Percentiles rank a stretch among this genome's conserved stretches.
Evolutionary conservation across 2,797 vertebrate species (phyloP).

Genomic region (Dromococcyx pavoninus): DNA sequence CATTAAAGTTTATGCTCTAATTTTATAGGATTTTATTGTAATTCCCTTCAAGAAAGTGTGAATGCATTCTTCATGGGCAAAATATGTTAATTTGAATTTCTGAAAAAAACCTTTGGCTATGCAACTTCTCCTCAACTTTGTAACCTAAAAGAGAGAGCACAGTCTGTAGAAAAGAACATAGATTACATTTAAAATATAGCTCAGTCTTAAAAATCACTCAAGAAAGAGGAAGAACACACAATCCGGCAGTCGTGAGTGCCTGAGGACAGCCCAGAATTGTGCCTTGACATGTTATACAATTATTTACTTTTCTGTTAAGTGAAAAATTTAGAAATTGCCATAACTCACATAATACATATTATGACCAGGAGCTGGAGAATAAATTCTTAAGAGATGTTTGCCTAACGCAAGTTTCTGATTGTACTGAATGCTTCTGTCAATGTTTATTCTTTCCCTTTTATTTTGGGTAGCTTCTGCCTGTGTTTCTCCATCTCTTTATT

Average conservation of each 20-base stretch:
- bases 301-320: conserved; percentile 53
- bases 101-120: conserved; percentile 22
- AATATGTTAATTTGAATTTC: conserved; percentile 49
- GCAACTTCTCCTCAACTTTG: conserved; percentile 24
- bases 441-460: neutral
- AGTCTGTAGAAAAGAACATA: conserved; percentile 4
- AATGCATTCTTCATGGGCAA: conserved; percentile 28
- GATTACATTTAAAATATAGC: neutral
- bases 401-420: neutral
- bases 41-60: conserved; percentile 50
- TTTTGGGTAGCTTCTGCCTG: neutral
- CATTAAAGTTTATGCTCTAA: conserved; percentile 63
- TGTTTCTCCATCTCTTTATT: neutral
- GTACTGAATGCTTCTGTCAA: neutral
- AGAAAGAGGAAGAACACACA: neutral
- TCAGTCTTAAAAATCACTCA: conserved; percentile 20
- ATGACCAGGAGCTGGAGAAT: neutral
- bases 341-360: neutral
- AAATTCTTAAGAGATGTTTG: neutral
- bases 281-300: conserved; percentile 16
- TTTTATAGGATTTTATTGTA: conserved; percentile 60
- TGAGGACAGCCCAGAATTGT: conserved; percentile 44
- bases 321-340: conserved; percentile 18
- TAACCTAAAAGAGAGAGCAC: conserved; percentile 29
- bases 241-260: neutral